Base-by-base conservation (phyloP, 2,797 vertebrate genomes). In the Hypotaenidia okinawae region DNA sequence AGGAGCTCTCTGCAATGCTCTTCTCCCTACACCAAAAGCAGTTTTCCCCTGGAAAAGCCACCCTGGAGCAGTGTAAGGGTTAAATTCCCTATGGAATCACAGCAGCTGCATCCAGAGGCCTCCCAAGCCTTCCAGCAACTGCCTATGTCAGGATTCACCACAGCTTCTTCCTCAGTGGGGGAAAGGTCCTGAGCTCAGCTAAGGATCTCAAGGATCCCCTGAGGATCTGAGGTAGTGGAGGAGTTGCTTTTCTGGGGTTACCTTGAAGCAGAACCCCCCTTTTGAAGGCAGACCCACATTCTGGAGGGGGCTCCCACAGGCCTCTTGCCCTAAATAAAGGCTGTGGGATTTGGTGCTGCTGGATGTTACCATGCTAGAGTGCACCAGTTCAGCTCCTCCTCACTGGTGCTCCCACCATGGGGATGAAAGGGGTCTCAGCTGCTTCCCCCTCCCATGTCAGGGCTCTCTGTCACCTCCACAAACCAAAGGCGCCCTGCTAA, bases 1-100 rank as follows among this genome's bases (percentile, higher is more conserved):
- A 18, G 32, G 33, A 25, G n/a, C 23, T 6, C 54, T 43, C 67
- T 4, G 0, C 23, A 37, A 16, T 0, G 2, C 39, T 72, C 16
- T 16, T 16, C 27, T 27, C n/a, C 23, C 17, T 13, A 0, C 32
- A 14, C 10, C 25, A 16, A 67, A 54, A 45, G 22, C 22, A 16
- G 8, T 3, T 82, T 59, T 30, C 5, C 37, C 17, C 10, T 11
- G 10, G 49, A 83, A 79, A 67, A 51, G 25, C 49, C 66, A 19
- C 11, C 4, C n/a, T 0, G 2, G 52, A 8, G 5, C 21, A 27
- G 17, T 0, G 0, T 5, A 17, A 75, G 73, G 24, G 9, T 80
- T 76, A 52, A 85, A 69, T 11, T 30, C 47, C 2, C 39, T 8
- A 14, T 3, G 35, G 52, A 73, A 58, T 16, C 17, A 2, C 54